phyloP scores from a whole-genome alignment of 2,113 vertebrate genomes.

The Alethe diademata region DNA sequence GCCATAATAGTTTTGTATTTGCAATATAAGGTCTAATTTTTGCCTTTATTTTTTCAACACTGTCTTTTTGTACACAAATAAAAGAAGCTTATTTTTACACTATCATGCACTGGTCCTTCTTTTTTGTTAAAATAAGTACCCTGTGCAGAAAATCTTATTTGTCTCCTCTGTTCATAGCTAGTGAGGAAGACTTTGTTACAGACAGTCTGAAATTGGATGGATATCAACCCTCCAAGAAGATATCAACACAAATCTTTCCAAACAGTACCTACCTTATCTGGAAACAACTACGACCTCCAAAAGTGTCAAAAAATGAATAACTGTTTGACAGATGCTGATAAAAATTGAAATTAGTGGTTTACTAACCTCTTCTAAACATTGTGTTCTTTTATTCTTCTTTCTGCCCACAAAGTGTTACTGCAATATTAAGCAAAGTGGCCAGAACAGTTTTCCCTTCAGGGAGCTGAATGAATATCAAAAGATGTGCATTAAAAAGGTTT shows the following conservation, averaged over 20 bases:
- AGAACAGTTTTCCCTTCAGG: neutral
- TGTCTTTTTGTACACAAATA: neutral
- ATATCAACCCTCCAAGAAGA: neutral
- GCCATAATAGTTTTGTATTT: neutral
- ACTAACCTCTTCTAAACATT: neutral
- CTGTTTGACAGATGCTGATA: neutral
- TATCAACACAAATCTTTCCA: neutral
- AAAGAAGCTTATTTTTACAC: neutral
- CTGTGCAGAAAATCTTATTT: neutral
- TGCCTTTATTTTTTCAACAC: neutral
- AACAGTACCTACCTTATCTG: neutral
- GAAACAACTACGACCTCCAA: neutral
- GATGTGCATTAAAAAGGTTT: neutral
- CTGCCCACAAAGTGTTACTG: neutral
- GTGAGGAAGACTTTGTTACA: neutral
- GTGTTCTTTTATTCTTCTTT: neutral
- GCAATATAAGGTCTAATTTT: neutral
- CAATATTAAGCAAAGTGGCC: neutral
- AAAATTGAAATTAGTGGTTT: neutral
- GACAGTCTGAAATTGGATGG: neutral
- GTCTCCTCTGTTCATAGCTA: neutral
- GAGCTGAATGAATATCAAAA: neutral
- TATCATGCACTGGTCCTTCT: neutral
- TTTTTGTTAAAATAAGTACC: neutral
- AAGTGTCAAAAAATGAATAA: neutral